A percentile compares a stretch with the other conserved stretches of the same genome.
Conservation (phyloP, 1,140 invertebrate genomes). For the Sogatella furcifera region DNA sequence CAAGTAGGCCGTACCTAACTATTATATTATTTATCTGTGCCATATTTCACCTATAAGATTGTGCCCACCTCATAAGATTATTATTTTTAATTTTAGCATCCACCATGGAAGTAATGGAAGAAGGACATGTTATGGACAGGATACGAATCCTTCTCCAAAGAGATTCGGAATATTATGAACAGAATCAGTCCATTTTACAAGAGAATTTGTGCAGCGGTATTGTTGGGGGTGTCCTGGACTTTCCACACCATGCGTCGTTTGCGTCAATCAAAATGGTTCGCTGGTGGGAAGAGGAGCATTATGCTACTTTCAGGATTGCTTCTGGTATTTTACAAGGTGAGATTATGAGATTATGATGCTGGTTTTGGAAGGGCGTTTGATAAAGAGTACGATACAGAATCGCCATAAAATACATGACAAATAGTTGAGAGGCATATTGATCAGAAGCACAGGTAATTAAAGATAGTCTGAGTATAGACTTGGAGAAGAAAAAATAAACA, state of each 20-base stretch:
- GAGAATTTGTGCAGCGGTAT: slow-evolving; percentile 59
- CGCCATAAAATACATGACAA: too few relatives aligned
- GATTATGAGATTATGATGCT: too few relatives aligned
- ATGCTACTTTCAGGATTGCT: slow-evolving; percentile 38
- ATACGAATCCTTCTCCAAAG: slow-evolving; percentile 63
- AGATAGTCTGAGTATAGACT: too few relatives aligned
- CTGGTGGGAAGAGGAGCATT: slow-evolving; percentile 63
- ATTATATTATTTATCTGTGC: too few relatives aligned
- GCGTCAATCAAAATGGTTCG: slow-evolving; percentile 64
- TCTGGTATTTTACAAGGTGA: slow-evolving; percentile 37
- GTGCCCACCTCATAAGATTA: too few relatives aligned
- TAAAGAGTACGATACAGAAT: too few relatives aligned
- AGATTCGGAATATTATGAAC: slow-evolving; percentile 70
- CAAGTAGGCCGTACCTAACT: too few relatives aligned
- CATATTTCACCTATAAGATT: too few relatives aligned
- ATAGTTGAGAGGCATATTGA: background rate
- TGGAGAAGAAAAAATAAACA: too few relatives aligned
- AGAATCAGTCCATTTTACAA: slow-evolving; percentile 60
- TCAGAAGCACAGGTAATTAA: too few relatives aligned
- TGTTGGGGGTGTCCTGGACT: slow-evolving; percentile 63
- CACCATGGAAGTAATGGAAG: slow-evolving; percentile 69
- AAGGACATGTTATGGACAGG: slow-evolving; percentile 72
- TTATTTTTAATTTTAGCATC: too few relatives aligned
- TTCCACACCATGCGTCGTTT: slow-evolving; percentile 67
- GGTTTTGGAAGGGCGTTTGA: too few relatives aligned